Conservation (phyloP, 1,140 invertebrate genomes). For the Asobara japonica region DNA sequence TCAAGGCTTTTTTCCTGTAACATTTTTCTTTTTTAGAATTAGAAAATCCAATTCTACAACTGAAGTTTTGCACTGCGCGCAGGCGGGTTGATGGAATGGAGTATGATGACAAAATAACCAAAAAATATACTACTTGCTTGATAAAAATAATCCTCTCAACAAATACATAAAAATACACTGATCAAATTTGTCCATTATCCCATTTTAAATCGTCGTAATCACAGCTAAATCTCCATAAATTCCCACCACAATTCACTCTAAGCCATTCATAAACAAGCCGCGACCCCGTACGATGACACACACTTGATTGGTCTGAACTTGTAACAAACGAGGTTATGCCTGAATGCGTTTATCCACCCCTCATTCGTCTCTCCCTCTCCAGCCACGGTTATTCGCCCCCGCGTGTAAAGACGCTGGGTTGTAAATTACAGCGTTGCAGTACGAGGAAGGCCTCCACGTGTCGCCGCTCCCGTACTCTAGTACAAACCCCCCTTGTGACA, state of each 20-base stretch:
- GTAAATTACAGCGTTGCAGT: background rate
- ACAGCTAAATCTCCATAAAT: no score
- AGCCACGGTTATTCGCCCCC: background rate
- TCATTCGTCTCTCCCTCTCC: background rate
- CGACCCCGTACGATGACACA: constrained; percentile 5
- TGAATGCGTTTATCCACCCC: constrained; percentile 7
- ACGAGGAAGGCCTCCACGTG: constrained; percentile 1
- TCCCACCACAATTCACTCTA: background rate
- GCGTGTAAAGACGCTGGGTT: background rate
- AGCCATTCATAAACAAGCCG: background rate
- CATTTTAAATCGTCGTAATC: no score
- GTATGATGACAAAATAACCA: no score
- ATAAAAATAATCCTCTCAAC: no score
- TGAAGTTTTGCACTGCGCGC: no score
- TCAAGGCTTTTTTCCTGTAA: no score
- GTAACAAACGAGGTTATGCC: constrained; percentile 13
- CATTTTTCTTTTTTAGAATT: no score
- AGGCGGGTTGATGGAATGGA: no score
- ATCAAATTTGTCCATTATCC: no score
- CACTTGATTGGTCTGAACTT: constrained; percentile 2
- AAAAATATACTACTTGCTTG: no score
- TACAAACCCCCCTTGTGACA: background rate
- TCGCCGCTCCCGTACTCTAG: background rate
- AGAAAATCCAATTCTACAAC: no score
- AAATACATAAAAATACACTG: no score